Percentiles rank a stretch among this genome's conserved stretches.
phyloP scores from a whole-genome alignment of 1,140 invertebrate genomes.

The Cepaea nemoralis region DNA sequence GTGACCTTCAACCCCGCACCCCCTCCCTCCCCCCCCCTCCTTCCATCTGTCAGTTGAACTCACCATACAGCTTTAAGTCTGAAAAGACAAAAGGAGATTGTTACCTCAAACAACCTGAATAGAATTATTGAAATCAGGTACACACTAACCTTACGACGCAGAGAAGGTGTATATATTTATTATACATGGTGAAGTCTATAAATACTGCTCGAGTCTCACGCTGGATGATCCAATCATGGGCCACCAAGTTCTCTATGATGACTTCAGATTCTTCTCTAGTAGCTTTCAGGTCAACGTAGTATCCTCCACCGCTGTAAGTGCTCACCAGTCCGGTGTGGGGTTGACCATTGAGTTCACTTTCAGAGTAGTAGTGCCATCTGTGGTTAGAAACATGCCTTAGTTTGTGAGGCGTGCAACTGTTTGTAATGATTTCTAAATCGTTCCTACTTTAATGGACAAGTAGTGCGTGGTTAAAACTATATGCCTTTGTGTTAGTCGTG shows the following conservation, averaged over 20 bases:
- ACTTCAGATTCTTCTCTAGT: constrained; percentile 68
- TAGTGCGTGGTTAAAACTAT: too few relatives aligned
- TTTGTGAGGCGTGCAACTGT: too few relatives aligned
- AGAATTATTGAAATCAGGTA: too few relatives aligned
- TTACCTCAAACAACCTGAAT: too few relatives aligned
- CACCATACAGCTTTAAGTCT: too few relatives aligned
- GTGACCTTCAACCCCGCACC: too few relatives aligned
- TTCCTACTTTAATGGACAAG: too few relatives aligned
- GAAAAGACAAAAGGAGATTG: too few relatives aligned
- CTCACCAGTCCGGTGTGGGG: constrained; percentile 75
- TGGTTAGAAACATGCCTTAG: constrained; percentile 26
- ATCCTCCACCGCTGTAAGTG: constrained; percentile 76
- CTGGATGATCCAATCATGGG: constrained; percentile 80
- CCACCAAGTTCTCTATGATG: constrained; percentile 75
- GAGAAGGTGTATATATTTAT: constrained; percentile 83
- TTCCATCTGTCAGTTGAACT: too few relatives aligned
- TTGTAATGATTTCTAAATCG: too few relatives aligned
- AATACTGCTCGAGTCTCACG: constrained; percentile 81
- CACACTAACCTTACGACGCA: constrained; percentile 76
- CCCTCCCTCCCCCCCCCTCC: too few relatives aligned
- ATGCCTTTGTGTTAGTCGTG: too few relatives aligned
- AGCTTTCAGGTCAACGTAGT: constrained; percentile 71
- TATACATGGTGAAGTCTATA: constrained; percentile 83
- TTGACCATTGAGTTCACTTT: constrained; percentile 71
- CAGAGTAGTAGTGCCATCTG: constrained; percentile 74